Conservation (phyloP, 1,140 invertebrate species). For the Helicoverpa zea region DNA sequence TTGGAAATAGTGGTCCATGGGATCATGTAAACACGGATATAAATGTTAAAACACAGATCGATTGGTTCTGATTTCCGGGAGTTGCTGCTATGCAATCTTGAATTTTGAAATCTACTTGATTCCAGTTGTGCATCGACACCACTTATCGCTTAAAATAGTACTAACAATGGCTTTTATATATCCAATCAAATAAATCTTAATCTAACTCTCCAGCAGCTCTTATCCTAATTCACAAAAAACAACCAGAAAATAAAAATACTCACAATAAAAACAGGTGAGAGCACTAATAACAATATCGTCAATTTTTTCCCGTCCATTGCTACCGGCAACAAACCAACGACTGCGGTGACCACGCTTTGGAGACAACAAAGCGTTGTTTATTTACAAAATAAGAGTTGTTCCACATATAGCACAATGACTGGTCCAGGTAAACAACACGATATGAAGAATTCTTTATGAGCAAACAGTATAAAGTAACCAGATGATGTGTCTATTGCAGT, state of each 20-base stretch:
- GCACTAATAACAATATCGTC: conserved; percentile 62
- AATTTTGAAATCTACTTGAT: too few species aligned
- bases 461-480: not conserved
- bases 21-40: too few species aligned
- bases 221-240: not conserved
- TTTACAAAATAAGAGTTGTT: conserved; percentile 46
- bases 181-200: not conserved
- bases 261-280: conserved; percentile 62
- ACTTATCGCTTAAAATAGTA: too few species aligned
- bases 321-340: conserved; percentile 56
- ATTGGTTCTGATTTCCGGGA: too few species aligned
- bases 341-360: conserved; percentile 45
- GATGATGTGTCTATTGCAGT: not conserved
- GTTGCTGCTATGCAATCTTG: too few species aligned
- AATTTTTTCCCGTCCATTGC: conserved; percentile 66
- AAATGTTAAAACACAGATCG: too few species aligned
- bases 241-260: conserved; percentile 51
- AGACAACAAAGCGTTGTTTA: conserved; percentile 57
- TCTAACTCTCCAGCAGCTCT: too few species aligned
- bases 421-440: conserved; percentile 4
- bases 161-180: too few species aligned
- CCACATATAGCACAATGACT: conserved; percentile 42
- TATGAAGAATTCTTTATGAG: conserved; percentile 40
- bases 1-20: too few species aligned
- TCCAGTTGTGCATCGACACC: too few species aligned